phyloP scores from a whole-genome alignment of 2,113 vertebrate species.

The Proterorhinus semilunaris region DNA sequence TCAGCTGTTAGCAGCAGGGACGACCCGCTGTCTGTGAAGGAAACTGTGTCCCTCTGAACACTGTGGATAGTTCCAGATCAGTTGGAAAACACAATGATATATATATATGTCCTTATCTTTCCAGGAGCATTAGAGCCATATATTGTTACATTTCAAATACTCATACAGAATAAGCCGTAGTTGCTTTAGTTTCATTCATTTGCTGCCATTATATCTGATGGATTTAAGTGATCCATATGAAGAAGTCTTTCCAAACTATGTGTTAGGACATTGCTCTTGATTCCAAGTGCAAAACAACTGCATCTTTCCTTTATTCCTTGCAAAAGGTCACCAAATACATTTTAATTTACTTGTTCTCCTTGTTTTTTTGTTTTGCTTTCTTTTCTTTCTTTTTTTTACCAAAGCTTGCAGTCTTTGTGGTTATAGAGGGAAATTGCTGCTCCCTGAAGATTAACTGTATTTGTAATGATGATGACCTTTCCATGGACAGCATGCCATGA shows the following conservation, averaged over 20 bases:
- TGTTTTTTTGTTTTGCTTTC: constrained; percentile 1
- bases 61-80: constrained; percentile 27
- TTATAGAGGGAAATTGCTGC: constrained; percentile 50
- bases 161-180: not conserved
- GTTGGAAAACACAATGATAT: constrained; percentile 21
- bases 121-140: not conserved
- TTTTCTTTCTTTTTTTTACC: not conserved
- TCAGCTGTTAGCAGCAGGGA: constrained; percentile 48
- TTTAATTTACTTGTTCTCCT: constrained; percentile 49
- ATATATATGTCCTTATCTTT: constrained; percentile 5
- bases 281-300: constrained; percentile 62
- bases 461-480: constrained; percentile 68
- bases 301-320: constrained; percentile 20
- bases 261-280: constrained; percentile 52
- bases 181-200: constrained; percentile 10
- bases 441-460: constrained; percentile 50
- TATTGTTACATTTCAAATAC: not conserved
- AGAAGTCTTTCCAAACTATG: constrained; percentile 35
- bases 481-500: constrained; percentile 51
- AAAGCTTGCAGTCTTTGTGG: constrained; percentile 32
- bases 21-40: constrained; percentile 38
- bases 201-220: constrained; percentile 23
- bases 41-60: constrained; percentile 28
- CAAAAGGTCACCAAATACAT: constrained; percentile 38
- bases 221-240: constrained; percentile 48